Conservation (phyloP, 2,888 invertebrate genomes). For the Andrena trimmerana region DNA sequence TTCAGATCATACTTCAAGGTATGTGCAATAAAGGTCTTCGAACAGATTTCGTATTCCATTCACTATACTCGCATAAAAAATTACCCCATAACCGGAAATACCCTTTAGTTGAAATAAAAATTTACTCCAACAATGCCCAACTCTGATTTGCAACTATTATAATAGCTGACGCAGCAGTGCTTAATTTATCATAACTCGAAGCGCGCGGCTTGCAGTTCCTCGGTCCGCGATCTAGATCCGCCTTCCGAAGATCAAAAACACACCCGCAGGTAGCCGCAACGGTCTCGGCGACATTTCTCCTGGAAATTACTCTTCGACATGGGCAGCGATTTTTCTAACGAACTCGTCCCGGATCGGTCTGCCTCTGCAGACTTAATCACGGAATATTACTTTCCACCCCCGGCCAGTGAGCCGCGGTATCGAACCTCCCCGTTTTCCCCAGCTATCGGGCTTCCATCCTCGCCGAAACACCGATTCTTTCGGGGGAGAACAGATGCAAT, state of each 20-base stretch:
- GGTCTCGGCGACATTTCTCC: neutral
- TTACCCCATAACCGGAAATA: too few relatives aligned
- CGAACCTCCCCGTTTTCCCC: conserved; percentile 1
- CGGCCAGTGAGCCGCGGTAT: neutral
- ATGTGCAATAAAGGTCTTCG: too few relatives aligned
- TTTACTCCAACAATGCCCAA: too few relatives aligned
- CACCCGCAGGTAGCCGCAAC: neutral
- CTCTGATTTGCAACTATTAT: too few relatives aligned
- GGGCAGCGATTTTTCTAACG: conserved; percentile 6
- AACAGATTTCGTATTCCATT: too few relatives aligned
- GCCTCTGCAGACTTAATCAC: conserved; percentile 33
- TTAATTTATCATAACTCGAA: neutral
- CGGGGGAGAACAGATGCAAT: conserved; percentile 39
- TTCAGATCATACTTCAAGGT: too few relatives aligned
- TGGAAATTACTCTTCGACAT: neutral
- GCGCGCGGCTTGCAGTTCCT: neutral
- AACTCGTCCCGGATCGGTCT: neutral
- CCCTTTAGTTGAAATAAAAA: too few relatives aligned
- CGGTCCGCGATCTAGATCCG: neutral
- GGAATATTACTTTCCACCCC: conserved; percentile 36
- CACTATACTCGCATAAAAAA: too few relatives aligned
- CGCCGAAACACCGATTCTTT: conserved; percentile 37
- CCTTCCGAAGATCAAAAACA: neutral
- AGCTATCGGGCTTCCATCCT: conserved; percentile 1
- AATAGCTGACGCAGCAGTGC: neutral